These are phyloP conservation scores for Lethenteron reissneri DNA, from an alignment of 2,113 vertebrate genomes.

Conservation along the genomic window DNA sequence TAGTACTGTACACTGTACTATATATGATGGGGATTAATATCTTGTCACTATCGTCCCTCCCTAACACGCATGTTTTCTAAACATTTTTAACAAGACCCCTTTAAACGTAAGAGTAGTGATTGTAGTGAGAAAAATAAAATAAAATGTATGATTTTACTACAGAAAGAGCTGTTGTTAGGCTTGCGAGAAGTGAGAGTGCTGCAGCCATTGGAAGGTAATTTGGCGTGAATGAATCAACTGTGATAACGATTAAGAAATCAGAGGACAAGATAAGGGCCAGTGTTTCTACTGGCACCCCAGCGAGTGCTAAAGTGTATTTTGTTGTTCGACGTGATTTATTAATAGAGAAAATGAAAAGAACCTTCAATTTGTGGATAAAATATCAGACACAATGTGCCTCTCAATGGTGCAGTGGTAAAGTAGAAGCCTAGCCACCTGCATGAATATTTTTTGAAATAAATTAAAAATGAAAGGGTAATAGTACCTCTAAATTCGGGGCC, in stretches of 20 bases:
- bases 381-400: not conserved
- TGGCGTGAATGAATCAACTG: not conserved
- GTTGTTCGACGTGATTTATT: not conserved
- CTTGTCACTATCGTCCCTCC: too few relatives aligned
- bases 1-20: too few relatives aligned
- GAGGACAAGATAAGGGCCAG: constrained; percentile 1
- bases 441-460: not conserved
- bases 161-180: constrained; percentile 4
- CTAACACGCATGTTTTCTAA: too few relatives aligned
- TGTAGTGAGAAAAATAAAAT: not conserved
- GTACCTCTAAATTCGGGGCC: not conserved
- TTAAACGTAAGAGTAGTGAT: not conserved
- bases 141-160: not conserved
- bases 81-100: too few relatives aligned
- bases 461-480: not conserved
- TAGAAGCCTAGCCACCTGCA: not conserved
- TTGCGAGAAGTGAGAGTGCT: not conserved
- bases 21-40: too few relatives aligned
- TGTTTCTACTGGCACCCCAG: not conserved
- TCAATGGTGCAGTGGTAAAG: not conserved
- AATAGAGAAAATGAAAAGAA: not conserved
- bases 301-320: not conserved
- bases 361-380: not conserved
- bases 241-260: not conserved
- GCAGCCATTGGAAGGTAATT: not conserved